These are phyloP conservation scores for Siniperca undulata DNA, from an alignment of 2,797 vertebrate species.

Conservation along the genomic window DNA sequence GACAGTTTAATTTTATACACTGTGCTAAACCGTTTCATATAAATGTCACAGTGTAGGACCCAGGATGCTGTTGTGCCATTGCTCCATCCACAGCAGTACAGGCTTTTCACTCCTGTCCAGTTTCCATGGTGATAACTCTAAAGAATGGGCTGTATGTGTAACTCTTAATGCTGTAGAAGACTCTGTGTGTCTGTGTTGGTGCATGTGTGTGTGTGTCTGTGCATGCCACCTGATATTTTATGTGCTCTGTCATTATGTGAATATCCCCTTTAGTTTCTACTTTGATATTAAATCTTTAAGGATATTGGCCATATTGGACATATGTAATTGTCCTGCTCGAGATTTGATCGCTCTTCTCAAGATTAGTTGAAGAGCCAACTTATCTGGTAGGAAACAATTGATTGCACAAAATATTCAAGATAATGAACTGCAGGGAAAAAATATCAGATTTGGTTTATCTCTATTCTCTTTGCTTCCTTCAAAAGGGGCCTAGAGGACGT, in stretches of 20 bases:
- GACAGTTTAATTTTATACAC: conserved; percentile 44
- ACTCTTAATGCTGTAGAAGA: conserved; percentile 76
- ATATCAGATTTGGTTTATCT: conserved; percentile 43
- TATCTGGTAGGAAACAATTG: conserved; percentile 14
- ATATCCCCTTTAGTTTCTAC: conserved; percentile 39
- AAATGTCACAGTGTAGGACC: conserved; percentile 64
- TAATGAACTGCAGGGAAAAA: conserved; percentile 14
- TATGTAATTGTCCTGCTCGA: conserved; percentile 12
- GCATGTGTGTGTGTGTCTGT: background rate
- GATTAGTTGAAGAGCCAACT: conserved; percentile 25
- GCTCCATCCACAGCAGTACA: conserved; percentile 65
- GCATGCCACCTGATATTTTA: conserved; percentile 45
- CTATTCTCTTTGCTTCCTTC: conserved; percentile 43
- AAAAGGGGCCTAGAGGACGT: conserved; percentile 46
- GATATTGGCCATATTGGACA: conserved; percentile 3
- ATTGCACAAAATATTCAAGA: conserved; percentile 35
- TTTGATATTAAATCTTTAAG: conserved; percentile 53
- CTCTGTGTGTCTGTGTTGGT: conserved; percentile 26
- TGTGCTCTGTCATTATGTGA: conserved; percentile 52
- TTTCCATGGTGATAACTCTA: conserved; percentile 88
- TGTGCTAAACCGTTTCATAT: conserved; percentile 37
- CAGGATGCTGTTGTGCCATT: conserved; percentile 63
- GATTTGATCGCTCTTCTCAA: conserved; percentile 24
- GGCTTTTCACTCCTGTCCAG: conserved; percentile 80
- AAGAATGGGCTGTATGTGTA: conserved; percentile 80